Conservation (phyloP, 2,888 invertebrate species). For the Papilio gigon region DNA sequence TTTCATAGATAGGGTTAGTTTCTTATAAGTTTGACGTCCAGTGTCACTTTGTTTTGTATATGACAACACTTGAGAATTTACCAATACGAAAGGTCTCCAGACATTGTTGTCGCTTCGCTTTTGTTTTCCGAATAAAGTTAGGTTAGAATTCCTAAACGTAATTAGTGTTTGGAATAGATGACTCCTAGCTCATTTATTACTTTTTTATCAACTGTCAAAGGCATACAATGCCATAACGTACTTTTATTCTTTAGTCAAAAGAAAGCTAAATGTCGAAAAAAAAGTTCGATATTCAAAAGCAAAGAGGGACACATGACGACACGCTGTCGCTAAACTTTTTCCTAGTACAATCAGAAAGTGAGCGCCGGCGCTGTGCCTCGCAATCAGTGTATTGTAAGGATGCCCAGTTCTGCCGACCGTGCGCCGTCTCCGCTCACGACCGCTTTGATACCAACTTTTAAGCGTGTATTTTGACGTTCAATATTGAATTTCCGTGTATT, state of each 20-base stretch:
- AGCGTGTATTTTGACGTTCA: conserved; percentile 74
- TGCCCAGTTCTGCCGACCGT: conserved; percentile 75
- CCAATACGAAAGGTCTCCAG: too few species aligned
- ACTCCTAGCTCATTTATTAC: too few species aligned
- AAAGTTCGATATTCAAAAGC: conserved; percentile 41
- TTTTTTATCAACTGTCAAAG: too few species aligned
- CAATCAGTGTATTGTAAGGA: conserved; percentile 80
- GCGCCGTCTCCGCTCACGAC: conserved; percentile 70
- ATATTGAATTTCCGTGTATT: conserved; percentile 75
- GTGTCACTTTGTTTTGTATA: too few species aligned
- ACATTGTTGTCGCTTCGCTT: too few species aligned
- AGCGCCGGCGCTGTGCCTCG: conserved; percentile 68
- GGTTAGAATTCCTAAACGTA: too few species aligned
- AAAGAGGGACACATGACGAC: conserved; percentile 49
- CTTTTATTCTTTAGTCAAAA: not conserved
- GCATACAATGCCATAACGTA: too few species aligned
- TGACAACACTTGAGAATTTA: too few species aligned
- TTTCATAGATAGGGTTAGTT: too few species aligned
- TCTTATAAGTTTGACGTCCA: too few species aligned
- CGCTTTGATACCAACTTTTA: conserved; percentile 80
- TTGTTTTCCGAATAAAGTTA: too few species aligned
- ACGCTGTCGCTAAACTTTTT: conserved; percentile 73
- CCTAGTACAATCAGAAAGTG: conserved; percentile 68
- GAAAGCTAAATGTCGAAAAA: conserved; percentile 51
- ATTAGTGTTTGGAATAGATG: too few species aligned